Evolutionary conservation across 2,113 vertebrate species (phyloP).

Genomic region (Ophthalmolycus amberensis): DNA sequence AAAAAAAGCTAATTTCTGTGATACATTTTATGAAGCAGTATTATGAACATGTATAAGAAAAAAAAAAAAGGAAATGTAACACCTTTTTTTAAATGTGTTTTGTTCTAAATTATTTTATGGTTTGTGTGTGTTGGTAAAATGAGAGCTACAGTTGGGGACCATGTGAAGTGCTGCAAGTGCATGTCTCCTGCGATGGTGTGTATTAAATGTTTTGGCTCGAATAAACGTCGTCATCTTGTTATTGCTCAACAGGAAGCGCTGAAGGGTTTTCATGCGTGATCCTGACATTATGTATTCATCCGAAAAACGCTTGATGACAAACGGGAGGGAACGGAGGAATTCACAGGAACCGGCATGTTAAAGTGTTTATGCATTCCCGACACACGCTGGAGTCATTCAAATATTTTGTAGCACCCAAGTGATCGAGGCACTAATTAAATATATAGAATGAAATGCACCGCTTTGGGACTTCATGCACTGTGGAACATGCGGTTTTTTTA

Average conservation of each 20-base stretch:
- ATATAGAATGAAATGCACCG: background rate
- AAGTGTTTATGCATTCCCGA: slow-evolving; percentile 17
- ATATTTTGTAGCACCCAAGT: slow-evolving; percentile 22
- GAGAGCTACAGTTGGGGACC: slow-evolving; percentile 53
- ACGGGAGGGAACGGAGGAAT: slow-evolving; percentile 8
- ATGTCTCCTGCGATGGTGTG: slow-evolving; percentile 75
- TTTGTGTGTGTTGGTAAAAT: slow-evolving; percentile 70
- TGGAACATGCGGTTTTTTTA: slow-evolving; percentile 25
- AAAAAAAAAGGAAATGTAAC: slow-evolving; percentile 52
- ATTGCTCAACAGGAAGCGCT: slow-evolving; percentile 38
- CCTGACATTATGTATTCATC: slow-evolving; percentile 6
- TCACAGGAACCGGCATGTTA: slow-evolving; percentile 7
- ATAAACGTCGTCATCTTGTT: slow-evolving; percentile 46
- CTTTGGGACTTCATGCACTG: background rate
- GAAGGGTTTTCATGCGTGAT: slow-evolving; percentile 30
- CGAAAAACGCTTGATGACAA: slow-evolving; percentile 25
- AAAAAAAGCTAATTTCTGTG: slow-evolving; percentile 68
- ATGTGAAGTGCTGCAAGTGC: slow-evolving; percentile 71
- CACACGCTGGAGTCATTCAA: slow-evolving; percentile 38
- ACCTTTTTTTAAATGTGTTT: slow-evolving; percentile 68
- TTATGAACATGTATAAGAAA: slow-evolving; percentile 69
- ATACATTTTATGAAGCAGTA: slow-evolving; percentile 73
- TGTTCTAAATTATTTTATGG: slow-evolving; percentile 75
- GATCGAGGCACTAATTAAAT: slow-evolving; percentile 40
- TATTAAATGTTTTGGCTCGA: slow-evolving; percentile 80